These are phyloP conservation scores for Drosophila sucinea DNA, from an alignment of 1,140 invertebrate species.

Conservation along the genomic window DNA sequence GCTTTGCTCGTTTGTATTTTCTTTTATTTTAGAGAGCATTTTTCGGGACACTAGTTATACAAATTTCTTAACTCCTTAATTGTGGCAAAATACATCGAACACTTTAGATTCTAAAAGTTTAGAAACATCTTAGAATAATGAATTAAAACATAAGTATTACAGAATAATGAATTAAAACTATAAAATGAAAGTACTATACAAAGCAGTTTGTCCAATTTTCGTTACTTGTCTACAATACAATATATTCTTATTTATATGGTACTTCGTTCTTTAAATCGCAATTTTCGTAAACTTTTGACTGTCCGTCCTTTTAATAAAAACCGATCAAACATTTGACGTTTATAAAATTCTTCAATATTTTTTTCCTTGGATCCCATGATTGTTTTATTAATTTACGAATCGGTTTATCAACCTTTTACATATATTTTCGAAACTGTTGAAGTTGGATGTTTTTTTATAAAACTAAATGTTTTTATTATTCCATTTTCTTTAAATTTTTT, in stretches of 20 bases:
- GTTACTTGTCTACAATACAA: conserved; percentile 8
- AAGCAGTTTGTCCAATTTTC: conserved; percentile 1
- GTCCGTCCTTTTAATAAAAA: too few relatives aligned
- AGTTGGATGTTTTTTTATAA: neutral
- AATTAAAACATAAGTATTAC: conserved; percentile 10
- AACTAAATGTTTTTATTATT: conserved; percentile 19
- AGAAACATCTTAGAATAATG: conserved; percentile 39
- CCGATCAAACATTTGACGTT: too few relatives aligned
- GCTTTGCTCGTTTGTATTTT: conserved; percentile 21
- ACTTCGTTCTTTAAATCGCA: neutral
- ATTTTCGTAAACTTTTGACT: neutral
- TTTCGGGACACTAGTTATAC: conserved; percentile 12
- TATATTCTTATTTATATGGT: conserved; percentile 10
- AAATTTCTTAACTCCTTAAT: conserved; percentile 38
- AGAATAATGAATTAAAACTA: conserved; percentile 10
- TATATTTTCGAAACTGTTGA: too few relatives aligned
- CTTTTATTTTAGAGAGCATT: conserved; percentile 27
- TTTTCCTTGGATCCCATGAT: too few relatives aligned
- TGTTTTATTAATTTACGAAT: too few relatives aligned
- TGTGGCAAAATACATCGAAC: conserved; percentile 24
- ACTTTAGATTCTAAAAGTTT: conserved; percentile 5
- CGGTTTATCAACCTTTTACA: too few relatives aligned
- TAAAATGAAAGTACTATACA: conserved; percentile 1
- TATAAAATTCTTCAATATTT: too few relatives aligned
- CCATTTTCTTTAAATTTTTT: conserved; percentile 2